phyloP scores from a whole-genome alignment of 1,140 invertebrate species.

The Lasioglossum baleicum region DNA sequence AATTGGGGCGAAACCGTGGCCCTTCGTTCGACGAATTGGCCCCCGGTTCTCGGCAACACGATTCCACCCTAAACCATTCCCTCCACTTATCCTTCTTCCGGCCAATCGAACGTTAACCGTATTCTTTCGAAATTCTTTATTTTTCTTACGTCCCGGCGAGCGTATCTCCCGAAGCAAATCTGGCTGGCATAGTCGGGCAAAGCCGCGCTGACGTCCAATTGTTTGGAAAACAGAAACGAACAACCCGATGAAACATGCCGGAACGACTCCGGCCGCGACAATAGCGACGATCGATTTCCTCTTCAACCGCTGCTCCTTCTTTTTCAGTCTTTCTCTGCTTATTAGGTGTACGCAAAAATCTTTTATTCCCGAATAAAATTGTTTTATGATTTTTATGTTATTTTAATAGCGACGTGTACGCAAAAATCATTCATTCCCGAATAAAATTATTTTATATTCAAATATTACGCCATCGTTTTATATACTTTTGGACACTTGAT shows the following conservation, averaged over 20 bases:
- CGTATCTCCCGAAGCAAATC: background rate
- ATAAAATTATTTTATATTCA: too few species aligned
- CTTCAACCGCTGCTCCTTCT: too few species aligned
- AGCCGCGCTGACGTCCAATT: background rate
- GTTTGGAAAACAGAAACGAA: background rate
- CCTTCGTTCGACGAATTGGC: constrained; percentile 50
- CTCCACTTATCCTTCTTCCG: background rate
- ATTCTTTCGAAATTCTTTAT: constrained; percentile 1
- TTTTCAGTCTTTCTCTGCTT: background rate
- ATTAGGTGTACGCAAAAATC: too few species aligned
- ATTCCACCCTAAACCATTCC: constrained; percentile 41
- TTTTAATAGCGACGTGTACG: too few species aligned
- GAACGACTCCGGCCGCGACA: too few species aligned
- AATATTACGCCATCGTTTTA: too few species aligned
- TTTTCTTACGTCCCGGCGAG: constrained; percentile 19
- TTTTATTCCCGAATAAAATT: too few species aligned
- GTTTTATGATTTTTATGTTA: too few species aligned
- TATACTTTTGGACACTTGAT: too few species aligned
- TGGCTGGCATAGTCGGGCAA: background rate
- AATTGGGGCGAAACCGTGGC: constrained; percentile 25
- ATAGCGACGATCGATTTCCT: too few species aligned
- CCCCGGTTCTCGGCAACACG: constrained; percentile 33
- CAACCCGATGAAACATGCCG: too few species aligned
- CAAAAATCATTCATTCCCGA: too few species aligned
- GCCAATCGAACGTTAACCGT: constrained; percentile 19